Evolutionary conservation across 2,888 invertebrate genomes (phyloP), one percentile per base, ranked within the genome.

Genomic region (Ophion obscuratus): DNA sequence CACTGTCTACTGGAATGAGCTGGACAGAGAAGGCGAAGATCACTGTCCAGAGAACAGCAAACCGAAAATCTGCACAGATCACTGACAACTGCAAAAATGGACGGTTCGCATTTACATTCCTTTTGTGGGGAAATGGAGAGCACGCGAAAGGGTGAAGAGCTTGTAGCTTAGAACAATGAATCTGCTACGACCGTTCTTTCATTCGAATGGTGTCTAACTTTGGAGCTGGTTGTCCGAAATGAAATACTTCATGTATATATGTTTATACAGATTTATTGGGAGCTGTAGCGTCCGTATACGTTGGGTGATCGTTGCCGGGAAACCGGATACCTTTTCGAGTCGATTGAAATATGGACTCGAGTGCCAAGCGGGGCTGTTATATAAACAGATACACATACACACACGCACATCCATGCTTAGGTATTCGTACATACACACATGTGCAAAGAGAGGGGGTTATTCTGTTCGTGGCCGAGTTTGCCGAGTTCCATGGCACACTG

Each of bases 261-360:
- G n/a, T 57, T 17, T 57, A 10, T 57, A 14, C 57, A 57, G 57
- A 17, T n/a, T n/a, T 14, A 57, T 17, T 17, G 57, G 14, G 57
- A n/a, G 57, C 57, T n/a, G 57, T 40, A 57, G 57, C 1, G 40
- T 40, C 40, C 40, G 40, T 40, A 9, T 40, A 40, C 40, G 40
- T 40, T 40, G 57, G 59, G 57, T n/a, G 71, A 59, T 73, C 64
- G 82, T 68, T 78, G 80, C 62, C 67, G 71, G 47, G 71, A 80
- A 67, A 80, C 64, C 79, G 61, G 81, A 81, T 77, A 84, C 84
- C 87, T 91, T 92, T 91, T 90, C 88, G 88, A 91, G 90, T 88
- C 91, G 92, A 92, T 92, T 91, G 91, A 92, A 92, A 92, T 92
- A 91, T 92, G 89, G 91, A 89, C 88, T 87, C 87, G 80, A 81